Conservation (phyloP, 2,888 invertebrate genomes). For the Elmis aenea region DNA sequence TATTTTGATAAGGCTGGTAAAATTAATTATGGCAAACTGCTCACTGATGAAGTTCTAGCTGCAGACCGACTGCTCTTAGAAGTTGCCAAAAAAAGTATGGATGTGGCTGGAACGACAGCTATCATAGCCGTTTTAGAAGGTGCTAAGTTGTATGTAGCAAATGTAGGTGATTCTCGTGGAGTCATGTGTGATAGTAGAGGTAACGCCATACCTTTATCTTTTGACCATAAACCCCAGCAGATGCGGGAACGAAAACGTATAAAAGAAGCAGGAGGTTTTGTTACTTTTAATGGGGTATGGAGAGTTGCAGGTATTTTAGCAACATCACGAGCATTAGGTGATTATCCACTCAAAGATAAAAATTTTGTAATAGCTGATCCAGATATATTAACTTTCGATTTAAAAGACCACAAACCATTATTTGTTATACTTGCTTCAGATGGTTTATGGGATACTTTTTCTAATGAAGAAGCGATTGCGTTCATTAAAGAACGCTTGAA, state of each 20-base stretch:
- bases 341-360: slow-evolving; percentile 91
- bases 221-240: slow-evolving; percentile 96
- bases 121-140: slow-evolving; percentile 83
- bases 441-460: slow-evolving; percentile 94
- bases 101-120: slow-evolving; percentile 86
- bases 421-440: slow-evolving; percentile 92
- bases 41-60: slow-evolving; percentile 82
- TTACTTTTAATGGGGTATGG: slow-evolving; percentile 95
- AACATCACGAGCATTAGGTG: slow-evolving; percentile 90
- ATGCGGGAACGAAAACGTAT: slow-evolving; percentile 89
- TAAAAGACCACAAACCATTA: slow-evolving; percentile 78
- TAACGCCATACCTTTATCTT: slow-evolving; percentile 85
- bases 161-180: slow-evolving; percentile 94
- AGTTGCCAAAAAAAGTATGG: slow-evolving; percentile 71
- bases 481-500: slow-evolving; percentile 80
- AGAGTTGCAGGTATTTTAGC: slow-evolving; percentile 92
- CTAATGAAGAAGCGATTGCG: slow-evolving; percentile 89
- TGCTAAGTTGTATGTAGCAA: slow-evolving; percentile 81
- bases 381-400: slow-evolving; percentile 87
- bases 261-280: slow-evolving; percentile 91
- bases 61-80: slow-evolving; percentile 79
- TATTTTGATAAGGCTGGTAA: slow-evolving; percentile 68
- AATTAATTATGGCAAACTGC: slow-evolving; percentile 74
- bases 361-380: slow-evolving; percentile 93
- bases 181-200: slow-evolving; percentile 91